Evolutionary conservation across 2,797 vertebrate genomes (phyloP), one percentile per base, ranked within the genome.

Genomic region (Notamacropus eugenii): DNA sequence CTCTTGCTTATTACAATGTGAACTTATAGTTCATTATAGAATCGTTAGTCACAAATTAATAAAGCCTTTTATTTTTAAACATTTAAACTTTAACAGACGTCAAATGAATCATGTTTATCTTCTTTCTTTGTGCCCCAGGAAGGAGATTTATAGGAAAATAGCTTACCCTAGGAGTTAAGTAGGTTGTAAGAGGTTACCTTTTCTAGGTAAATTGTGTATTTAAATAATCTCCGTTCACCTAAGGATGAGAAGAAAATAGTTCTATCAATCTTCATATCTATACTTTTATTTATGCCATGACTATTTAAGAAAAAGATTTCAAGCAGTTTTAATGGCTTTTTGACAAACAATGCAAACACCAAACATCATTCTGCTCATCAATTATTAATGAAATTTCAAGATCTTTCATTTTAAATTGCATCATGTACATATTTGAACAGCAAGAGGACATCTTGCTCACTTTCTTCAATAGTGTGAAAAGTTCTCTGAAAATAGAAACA

Each of bases 21-120:
- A 92, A 91, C 96, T 93, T 93, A 29, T 92, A 90, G n/a, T 90
- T 94, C n/a, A 91, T 92, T 24, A 94, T 90, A 87, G 40, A 50
- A 87, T 87, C 24, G 50, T 87, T 87, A 50, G 40, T 90, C 67
- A 93, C 9, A 56, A 27, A 55, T 87, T 46, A 50, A 24, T 87
- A 87, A 9, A 10, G 9, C 3, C 54, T 95, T 94, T 74, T 28
- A 58, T n/a, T 95, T 74, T 54, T 54, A 93, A 91, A 91, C 22
- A 90, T 92, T 94, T 67, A 27, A 95, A 58, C 8, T 4, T 92
- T 94, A 54, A 62, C 55, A 16, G 87, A 92, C 59, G 0, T 82
- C 19, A 56, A 22, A n/a, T 34, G 4, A 96, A 87, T 87, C 1
- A 50, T 50, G 1, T 96, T 50, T 91, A 56, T 46, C 94, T 93